A percentile compares a stretch with the other conserved stretches of the same genome.
Evolutionary conservation across 2,797 vertebrate species (phyloP).

Genomic region (Hozukius guyotensis): DNA sequence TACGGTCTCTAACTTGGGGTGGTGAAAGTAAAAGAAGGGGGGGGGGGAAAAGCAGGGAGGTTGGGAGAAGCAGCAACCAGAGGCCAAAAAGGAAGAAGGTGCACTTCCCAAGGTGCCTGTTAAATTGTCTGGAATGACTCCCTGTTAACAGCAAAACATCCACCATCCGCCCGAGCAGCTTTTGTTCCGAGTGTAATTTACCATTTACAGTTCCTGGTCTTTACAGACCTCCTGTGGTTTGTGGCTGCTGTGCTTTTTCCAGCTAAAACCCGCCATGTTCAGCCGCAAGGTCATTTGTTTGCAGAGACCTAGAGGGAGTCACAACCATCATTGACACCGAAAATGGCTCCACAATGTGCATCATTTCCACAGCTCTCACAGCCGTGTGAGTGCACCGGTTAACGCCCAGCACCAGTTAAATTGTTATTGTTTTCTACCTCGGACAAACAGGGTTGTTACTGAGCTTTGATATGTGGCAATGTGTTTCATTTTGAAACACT

Average conservation of each 20-base stretch:
- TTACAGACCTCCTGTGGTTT: slow-evolving; percentile 50
- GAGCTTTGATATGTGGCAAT: background rate
- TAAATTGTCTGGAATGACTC: slow-evolving; percentile 71
- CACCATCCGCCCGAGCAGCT: slow-evolving; percentile 34
- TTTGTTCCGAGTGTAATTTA: slow-evolving; percentile 66
- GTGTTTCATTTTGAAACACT: background rate
- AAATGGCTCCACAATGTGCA: slow-evolving; percentile 3
- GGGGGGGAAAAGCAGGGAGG: background rate
- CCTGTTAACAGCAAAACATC: slow-evolving; percentile 48
- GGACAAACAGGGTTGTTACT: background rate
- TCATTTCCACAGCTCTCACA: background rate
- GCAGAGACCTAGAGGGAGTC: slow-evolving; percentile 4
- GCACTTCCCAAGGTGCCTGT: slow-evolving; percentile 31
- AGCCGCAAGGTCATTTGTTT: slow-evolving; percentile 52
- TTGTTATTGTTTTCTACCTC: background rate
- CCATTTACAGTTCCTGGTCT: slow-evolving; percentile 45
- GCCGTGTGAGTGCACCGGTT: background rate
- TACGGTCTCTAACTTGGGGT: background rate
- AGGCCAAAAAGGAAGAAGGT: slow-evolving; percentile 3
- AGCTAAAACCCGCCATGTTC: slow-evolving; percentile 23
- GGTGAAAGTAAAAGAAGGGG: background rate
- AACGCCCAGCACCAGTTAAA: background rate
- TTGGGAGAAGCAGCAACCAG: slow-evolving; percentile 1
- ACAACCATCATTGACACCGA: slow-evolving; percentile 9
- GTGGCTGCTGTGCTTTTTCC: slow-evolving; percentile 27